Base-by-base conservation (phyloP, 2,888 invertebrate genomes). In the Tenthredo scrophulariae region DNA sequence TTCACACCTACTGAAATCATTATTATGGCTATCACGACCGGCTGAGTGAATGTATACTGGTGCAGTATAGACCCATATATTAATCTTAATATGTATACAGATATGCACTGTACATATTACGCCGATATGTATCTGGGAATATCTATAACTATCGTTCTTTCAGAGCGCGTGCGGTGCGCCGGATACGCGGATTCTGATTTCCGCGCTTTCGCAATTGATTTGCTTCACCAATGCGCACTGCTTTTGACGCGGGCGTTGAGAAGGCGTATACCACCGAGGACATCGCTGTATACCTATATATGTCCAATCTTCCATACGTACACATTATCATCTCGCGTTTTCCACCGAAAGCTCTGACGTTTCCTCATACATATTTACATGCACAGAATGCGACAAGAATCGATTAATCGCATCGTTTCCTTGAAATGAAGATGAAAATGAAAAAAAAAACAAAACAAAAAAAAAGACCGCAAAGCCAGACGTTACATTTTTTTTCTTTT, bases 1-100 rank as follows among this genome's bases (percentile, higher is more conserved):
- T 93, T 93, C 91, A 91, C 92, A 93, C 92, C 92, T 92, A 91
- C 90, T 89, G 86, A 90, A 90, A 91, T 91, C 89, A 90, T 91
- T 89, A 89, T 90, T 89, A 91, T 90, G 90, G 90, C 90, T 89
- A 89, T 90, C 90, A 87, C 88, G 89, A 89, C 90, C 70, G 75
- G 13, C 54, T 58, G 50, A 58, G 84, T 84, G 54, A 74, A 82
- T 83, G 58, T 62, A 29, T 58, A 84, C 74, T 84, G 22, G 43
- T 46, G 26, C 62, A 15, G 33, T 10, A 18, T 33, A 40, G 29
- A 65, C 22, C 18, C 43, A 75, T 75, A 75, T 33, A 58, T 79
- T 26, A 9, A 29, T 50, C 15, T 54, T 26, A 18, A 18, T 79
- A 79, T 37, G n/a, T 54, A 79, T 54, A 18, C 0, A 43, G n/a